Conservation (phyloP, 2,113 vertebrate species). For the Gymnobelideus leadbeateri region DNA sequence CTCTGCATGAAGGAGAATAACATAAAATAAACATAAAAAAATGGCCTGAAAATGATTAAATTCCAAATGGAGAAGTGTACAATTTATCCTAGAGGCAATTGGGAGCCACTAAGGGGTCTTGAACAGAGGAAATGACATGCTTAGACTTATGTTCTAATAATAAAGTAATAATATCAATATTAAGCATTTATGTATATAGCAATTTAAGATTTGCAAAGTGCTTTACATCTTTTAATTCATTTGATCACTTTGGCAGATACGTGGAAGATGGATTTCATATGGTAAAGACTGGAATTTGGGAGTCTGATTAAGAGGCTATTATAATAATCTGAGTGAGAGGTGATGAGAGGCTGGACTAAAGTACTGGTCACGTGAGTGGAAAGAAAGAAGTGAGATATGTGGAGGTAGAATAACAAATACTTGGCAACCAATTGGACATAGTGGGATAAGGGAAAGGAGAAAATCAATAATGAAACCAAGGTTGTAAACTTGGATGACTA, state of each 20-base stretch:
- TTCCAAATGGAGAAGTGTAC: neutral
- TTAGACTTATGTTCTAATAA: neutral
- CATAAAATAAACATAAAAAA: neutral
- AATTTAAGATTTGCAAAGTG: neutral
- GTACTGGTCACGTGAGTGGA: neutral
- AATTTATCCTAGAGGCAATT: constrained; percentile 2
- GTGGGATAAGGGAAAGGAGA: neutral
- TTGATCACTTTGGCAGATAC: neutral
- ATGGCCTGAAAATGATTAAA: neutral
- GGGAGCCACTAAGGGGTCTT: neutral
- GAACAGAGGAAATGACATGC: neutral
- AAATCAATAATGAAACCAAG: neutral
- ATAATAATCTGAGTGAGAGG: neutral
- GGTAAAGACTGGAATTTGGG: neutral
- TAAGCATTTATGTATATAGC: neutral
- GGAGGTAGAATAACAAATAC: neutral
- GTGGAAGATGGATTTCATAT: neutral
- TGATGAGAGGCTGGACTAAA: neutral
- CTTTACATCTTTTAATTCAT: neutral
- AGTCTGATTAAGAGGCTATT: neutral
- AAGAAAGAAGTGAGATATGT: neutral
- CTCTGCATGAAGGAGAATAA: neutral
- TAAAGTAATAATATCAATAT: neutral
- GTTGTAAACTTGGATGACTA: neutral
- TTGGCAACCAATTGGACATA: neutral